Conservation (phyloP, 1,140 invertebrate genomes). For the Penaeus vannamei region DNA sequence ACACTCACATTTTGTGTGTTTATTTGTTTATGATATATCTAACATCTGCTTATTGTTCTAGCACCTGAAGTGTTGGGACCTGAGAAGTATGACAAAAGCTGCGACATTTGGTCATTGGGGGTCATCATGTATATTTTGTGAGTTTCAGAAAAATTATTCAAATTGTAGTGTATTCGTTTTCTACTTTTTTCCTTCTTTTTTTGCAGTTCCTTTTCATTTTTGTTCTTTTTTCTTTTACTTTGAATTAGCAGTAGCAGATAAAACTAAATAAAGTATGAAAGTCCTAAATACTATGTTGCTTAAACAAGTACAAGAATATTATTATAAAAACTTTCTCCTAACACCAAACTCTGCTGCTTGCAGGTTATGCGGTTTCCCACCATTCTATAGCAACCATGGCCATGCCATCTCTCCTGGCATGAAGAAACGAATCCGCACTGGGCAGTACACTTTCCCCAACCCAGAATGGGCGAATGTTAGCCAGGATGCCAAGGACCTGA, state of each 20-base stretch:
- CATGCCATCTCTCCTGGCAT: constrained; percentile 98
- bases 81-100: constrained; percentile 98
- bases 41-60: constrained; percentile 71
- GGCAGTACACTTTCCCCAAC: constrained; percentile 96
- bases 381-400: constrained; percentile 98
- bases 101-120: constrained; percentile 98
- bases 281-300: not conserved
- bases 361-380: constrained; percentile 96
- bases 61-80: constrained; percentile 96
- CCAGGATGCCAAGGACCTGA: constrained; percentile 94
- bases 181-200: no score
- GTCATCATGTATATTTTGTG: constrained; percentile 98
- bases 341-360: constrained; percentile 63
- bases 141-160: constrained; percentile 72
- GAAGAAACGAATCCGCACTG: constrained; percentile 95
- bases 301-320: not conserved
- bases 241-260: not conserved
- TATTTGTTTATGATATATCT: constrained; percentile 11
- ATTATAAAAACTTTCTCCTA: no score
- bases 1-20: constrained; percentile 27
- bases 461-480: constrained; percentile 98
- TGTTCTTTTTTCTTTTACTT: not conserved
- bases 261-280: not conserved
- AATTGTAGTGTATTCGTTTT: no score
- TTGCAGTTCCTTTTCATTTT: no score